These are phyloP conservation scores for Trematomus bernacchii DNA, from an alignment of 2,797 vertebrate genomes.

Conservation along the genomic window DNA sequence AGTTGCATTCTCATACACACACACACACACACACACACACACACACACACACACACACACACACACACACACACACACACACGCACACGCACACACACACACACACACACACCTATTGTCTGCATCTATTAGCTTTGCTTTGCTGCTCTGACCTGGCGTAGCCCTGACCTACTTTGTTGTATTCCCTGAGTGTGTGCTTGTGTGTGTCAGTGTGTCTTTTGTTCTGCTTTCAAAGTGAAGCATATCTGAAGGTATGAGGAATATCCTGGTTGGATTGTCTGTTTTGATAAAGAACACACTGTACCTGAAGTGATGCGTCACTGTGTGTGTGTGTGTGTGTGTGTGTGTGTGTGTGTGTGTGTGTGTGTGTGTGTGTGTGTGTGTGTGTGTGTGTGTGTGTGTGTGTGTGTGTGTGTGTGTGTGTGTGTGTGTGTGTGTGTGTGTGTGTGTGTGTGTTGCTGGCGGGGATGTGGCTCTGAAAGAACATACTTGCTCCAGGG, in stretches of 20 bases:
- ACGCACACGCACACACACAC: constrained; percentile 20
- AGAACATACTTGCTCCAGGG: constrained; percentile 36
- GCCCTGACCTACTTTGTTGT: constrained; percentile 64
- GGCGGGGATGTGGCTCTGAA: constrained; percentile 22
- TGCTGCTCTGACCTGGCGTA: constrained; percentile 62
- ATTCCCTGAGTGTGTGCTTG: constrained; percentile 4
- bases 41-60: constrained; percentile 30
- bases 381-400: constrained; percentile 10
- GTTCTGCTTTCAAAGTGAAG: constrained; percentile 46
- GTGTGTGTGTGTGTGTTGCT: constrained; percentile 7
- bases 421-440: constrained; percentile 7
- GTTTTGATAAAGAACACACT: constrained; percentile 50
- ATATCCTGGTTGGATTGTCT: constrained; percentile 46
- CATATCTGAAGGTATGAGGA: constrained; percentile 47
- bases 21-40: constrained; percentile 21
- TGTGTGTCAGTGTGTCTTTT: constrained; percentile 20
- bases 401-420: neutral
- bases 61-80: constrained; percentile 1
- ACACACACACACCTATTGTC: constrained; percentile 64
- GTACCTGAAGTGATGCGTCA: constrained; percentile 27
- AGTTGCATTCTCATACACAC: constrained; percentile 1
- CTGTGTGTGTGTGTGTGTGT: neutral
- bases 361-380: neutral
- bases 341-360: constrained; percentile 14
- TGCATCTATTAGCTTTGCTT: constrained; percentile 70